A percentile compares a stretch with the other conserved stretches of the same genome.
These are phyloP conservation scores for Acridotheres tristis DNA, from an alignment of 2,797 vertebrate species.

Conservation along the genomic window DNA sequence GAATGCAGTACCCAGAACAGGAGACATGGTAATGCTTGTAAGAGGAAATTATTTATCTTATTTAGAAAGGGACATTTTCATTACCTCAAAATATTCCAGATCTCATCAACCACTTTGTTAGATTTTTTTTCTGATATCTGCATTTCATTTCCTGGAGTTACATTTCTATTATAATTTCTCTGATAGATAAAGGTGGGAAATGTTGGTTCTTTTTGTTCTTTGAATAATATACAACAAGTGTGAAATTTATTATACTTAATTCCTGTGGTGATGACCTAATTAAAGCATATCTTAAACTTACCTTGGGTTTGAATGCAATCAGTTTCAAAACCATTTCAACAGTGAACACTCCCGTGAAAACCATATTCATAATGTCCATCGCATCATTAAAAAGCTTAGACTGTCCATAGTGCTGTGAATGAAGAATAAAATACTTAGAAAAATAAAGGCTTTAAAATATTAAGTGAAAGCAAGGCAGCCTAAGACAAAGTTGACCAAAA, in stretches of 20 bases:
- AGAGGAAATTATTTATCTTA: not conserved
- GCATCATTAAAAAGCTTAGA: conserved; percentile 94
- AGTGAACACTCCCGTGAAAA: conserved; percentile 97
- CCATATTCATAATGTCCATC: conserved; percentile 99
- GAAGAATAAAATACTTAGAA: not conserved
- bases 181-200: not conserved
- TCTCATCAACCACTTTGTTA: not conserved
- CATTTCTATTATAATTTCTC: not conserved
- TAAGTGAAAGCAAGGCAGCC: not conserved
- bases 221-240: not conserved
- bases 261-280: conserved; percentile 19
- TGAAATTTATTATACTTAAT: conserved; percentile 40
- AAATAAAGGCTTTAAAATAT: not conserved
- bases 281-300: conserved; percentile 75
- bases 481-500: not conserved
- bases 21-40: not conserved
- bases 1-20: not conserved
- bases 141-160: conserved; percentile 11
- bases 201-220: not conserved
- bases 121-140: not conserved
- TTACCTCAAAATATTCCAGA: not conserved
- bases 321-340: conserved; percentile 99
- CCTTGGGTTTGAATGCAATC: conserved; percentile 99
- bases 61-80: not conserved
- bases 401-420: conserved; percentile 91